Base-by-base conservation (phyloP, 1,140 invertebrate genomes). In the Pristionchus pacificus region DNA sequence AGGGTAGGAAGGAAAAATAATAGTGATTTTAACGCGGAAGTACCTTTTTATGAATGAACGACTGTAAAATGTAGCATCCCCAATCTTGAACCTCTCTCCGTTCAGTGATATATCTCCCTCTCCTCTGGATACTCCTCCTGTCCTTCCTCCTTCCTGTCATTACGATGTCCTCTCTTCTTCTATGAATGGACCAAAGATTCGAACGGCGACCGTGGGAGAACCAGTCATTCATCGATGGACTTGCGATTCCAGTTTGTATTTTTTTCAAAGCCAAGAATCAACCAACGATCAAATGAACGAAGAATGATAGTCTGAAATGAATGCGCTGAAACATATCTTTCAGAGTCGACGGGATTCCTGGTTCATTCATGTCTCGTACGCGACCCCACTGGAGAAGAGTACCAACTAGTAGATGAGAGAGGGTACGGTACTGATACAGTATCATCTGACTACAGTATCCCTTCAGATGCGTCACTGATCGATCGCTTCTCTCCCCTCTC, bases 191-290 rank as follows among this genome's bases (percentile, higher is more conserved):
- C 65, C 67, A 25, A 27, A 58, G 29, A 59, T 74, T 3, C 66
- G 62, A 33, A 71, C 71, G 60, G 75, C 75, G 0, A 76, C 75
- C 49, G 72, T 76, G 27, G 75, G 75, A n/a, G 72, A 76, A 28
- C 25, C 38, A 13, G 70, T 76, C 15, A 67, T 74, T 1, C 75
- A 76, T 49, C 63, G 61, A 65, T 76, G 75, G 75, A 71, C 62
- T 6, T 76, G 75, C 59, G n/a, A 67, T 71, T 76, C 32, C 19
- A 19, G 27, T 49, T 49, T 49, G 6, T 49, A 19, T 19, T 49
- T 57, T 29, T 15, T 69, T 62, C n/a, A n/a, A n/a, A n/a, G n/a
- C n/a, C n/a, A n/a, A n/a, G n/a, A n/a, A n/a, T n/a, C n/a, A n/a
- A n/a, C n/a, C n/a, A n/a, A n/a, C n/a, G n/a, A n/a, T 30, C 25